Conservation (phyloP, 2,797 vertebrate species). For the Bryconaethiops microstoma region DNA sequence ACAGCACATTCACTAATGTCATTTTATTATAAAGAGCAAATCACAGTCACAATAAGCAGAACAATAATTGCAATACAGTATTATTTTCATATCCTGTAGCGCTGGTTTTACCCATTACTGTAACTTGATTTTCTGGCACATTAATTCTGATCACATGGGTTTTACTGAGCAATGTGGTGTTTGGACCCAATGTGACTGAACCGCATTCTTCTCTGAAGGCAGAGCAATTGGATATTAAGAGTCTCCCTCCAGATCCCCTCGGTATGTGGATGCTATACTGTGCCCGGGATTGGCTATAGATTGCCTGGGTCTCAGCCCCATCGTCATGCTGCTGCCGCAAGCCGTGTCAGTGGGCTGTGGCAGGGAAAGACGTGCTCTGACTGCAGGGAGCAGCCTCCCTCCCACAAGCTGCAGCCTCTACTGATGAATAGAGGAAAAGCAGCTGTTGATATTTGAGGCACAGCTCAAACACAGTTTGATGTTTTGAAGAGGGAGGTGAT, state of each 20-base stretch:
- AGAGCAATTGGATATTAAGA: background rate
- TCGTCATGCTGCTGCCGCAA: conserved; percentile 42
- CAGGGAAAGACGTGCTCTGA: conserved; percentile 53
- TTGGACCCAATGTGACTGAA: background rate
- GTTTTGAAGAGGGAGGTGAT: conserved; percentile 48
- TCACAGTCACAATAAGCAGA: background rate
- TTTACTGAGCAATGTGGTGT: background rate
- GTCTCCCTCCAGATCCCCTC: background rate
- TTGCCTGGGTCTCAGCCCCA: background rate
- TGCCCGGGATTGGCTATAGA: conserved; percentile 15
- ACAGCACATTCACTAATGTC: background rate
- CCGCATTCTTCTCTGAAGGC: background rate
- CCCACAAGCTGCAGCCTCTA: conserved; percentile 63
- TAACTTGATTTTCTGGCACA: background rate
- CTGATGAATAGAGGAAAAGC: conserved; percentile 65
- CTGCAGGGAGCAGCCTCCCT: conserved; percentile 55
- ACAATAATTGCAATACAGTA: background rate
- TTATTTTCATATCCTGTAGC: background rate
- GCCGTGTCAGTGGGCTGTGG: conserved; percentile 58
- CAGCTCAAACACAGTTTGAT: conserved; percentile 62
- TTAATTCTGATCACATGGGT: background rate
- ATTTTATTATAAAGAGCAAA: background rate
- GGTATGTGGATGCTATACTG: background rate
- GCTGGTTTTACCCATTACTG: background rate
- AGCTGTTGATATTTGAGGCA: conserved; percentile 52